A percentile compares a stretch with the other conserved stretches of the same genome.
These are phyloP conservation scores for Leptobrachium leishanense DNA, from an alignment of 2,113 vertebrate genomes.

Conservation along the genomic window DNA sequence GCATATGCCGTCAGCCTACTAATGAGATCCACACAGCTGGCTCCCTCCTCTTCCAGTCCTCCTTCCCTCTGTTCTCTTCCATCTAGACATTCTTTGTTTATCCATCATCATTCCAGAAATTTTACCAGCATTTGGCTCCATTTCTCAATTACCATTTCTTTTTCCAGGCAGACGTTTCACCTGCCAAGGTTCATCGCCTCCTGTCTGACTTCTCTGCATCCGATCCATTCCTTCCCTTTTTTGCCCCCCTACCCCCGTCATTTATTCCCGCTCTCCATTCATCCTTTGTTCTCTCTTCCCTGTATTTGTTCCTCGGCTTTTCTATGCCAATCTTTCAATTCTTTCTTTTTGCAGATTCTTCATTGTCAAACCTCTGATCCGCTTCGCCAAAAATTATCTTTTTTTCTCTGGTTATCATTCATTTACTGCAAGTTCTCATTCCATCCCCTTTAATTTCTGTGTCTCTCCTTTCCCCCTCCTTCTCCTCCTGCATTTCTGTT, in stretches of 20 bases:
- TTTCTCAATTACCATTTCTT: slow-evolving; percentile 5
- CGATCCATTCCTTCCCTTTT: background rate
- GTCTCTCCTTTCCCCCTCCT: background rate
- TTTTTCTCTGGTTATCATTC: background rate
- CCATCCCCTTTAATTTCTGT: background rate
- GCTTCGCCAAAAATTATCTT: background rate
- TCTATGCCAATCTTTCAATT: too few species aligned
- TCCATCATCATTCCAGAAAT: background rate
- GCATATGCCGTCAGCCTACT: slow-evolving; percentile 48
- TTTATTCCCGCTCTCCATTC: background rate
- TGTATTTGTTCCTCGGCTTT: background rate
- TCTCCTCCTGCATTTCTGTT: background rate
- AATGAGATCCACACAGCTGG: slow-evolving; percentile 37
- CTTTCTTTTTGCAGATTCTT: too few species aligned
- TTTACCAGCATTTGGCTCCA: background rate
- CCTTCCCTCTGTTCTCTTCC: slow-evolving; percentile 19
- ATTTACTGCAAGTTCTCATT: background rate
- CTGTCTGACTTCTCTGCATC: too few species aligned
- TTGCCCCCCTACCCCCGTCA: background rate
- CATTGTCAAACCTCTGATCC: too few species aligned
- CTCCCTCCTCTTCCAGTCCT: slow-evolving; percentile 26
- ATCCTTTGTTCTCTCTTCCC: background rate
- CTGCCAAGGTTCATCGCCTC: too few species aligned
- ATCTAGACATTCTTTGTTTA: background rate
- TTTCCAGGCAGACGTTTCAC: too few species aligned